Conservation (phyloP, 2,888 invertebrate species). For the Macrosoma leucophasiata region DNA sequence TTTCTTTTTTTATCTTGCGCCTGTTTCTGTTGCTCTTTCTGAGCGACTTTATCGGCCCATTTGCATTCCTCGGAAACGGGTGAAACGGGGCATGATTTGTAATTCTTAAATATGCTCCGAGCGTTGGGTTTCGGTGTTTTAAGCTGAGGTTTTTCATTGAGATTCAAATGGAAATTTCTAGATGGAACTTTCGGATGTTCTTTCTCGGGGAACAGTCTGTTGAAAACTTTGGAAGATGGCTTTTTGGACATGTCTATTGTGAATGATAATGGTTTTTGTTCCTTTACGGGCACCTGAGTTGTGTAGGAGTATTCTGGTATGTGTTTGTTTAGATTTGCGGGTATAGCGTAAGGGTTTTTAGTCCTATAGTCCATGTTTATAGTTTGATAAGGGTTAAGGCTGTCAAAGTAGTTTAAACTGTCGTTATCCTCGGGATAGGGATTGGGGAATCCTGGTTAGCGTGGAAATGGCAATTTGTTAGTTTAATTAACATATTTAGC, state of each 20-base stretch:
- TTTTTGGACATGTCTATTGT: constrained; percentile 54
- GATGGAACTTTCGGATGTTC: constrained; percentile 46
- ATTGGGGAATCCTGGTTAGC: constrained; percentile 57
- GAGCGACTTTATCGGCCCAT: constrained; percentile 71
- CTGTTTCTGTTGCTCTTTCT: constrained; percentile 48
- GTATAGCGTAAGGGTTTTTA: constrained; percentile 72
- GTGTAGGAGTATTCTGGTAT: constrained; percentile 55
- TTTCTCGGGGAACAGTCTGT: constrained; percentile 52
- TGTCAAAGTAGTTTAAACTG: constrained; percentile 63
- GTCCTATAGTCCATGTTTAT: constrained; percentile 50
- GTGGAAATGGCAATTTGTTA: constrained; percentile 37
- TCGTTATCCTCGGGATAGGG: constrained; percentile 56
- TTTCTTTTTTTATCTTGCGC: constrained; percentile 72
- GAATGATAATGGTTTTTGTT: constrained; percentile 50
- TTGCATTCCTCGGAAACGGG: constrained; percentile 88
- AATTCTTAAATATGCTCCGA: constrained; percentile 77
- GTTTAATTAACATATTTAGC: too few relatives aligned
- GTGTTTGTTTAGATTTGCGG: constrained; percentile 61
- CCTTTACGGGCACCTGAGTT: constrained; percentile 46
- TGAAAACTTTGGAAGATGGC: constrained; percentile 61
- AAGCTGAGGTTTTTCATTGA: constrained; percentile 52
- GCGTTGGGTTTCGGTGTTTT: constrained; percentile 53
- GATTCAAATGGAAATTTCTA: constrained; percentile 59
- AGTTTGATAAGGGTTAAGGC: constrained; percentile 54
- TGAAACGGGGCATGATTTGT: constrained; percentile 87